Conservation (phyloP, 1,140 invertebrate species). For the Calycopis cecrops region DNA sequence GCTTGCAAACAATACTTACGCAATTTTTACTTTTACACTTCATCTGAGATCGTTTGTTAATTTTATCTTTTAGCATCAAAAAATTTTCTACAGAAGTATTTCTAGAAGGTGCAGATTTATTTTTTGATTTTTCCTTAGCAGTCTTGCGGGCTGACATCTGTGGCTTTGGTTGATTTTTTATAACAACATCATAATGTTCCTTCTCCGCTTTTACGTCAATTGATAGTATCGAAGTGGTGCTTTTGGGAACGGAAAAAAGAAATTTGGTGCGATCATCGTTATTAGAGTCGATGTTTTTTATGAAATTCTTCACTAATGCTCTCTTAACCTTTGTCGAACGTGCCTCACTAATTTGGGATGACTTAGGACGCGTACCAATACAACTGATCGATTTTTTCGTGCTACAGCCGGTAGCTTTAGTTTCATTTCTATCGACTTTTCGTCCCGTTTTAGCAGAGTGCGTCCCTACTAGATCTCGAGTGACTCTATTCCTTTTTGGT, state of each 20-base stretch:
- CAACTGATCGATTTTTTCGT: background rate
- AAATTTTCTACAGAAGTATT: background rate
- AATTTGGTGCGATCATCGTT: constrained; percentile 14
- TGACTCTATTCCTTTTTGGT: constrained; percentile 9
- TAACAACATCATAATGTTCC: constrained; percentile 42
- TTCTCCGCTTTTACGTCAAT: constrained; percentile 51
- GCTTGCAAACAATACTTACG: background rate
- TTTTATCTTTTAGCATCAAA: background rate
- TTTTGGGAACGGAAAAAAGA: constrained; percentile 21
- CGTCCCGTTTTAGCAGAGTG: background rate
- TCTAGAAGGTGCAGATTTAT: background rate
- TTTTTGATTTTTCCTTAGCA: constrained; percentile 18
- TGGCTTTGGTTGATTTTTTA: constrained; percentile 33
- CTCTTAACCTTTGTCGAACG: constrained; percentile 35
- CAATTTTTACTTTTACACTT: background rate
- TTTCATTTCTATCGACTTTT: constrained; percentile 6
- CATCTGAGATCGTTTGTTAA: too few species aligned
- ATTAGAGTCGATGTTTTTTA: constrained; percentile 23
- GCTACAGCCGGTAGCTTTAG: background rate
- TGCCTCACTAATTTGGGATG: constrained; percentile 4
- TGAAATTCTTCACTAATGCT: constrained; percentile 40
- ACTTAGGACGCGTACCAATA: too few species aligned
- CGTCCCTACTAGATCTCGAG: constrained; percentile 5
- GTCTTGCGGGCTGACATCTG: constrained; percentile 37
- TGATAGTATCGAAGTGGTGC: constrained; percentile 38